Evolutionary conservation across 2,113 vertebrate genomes (phyloP), one percentile per base, ranked within the genome.

Genomic region (Rhipidura dahli): DNA sequence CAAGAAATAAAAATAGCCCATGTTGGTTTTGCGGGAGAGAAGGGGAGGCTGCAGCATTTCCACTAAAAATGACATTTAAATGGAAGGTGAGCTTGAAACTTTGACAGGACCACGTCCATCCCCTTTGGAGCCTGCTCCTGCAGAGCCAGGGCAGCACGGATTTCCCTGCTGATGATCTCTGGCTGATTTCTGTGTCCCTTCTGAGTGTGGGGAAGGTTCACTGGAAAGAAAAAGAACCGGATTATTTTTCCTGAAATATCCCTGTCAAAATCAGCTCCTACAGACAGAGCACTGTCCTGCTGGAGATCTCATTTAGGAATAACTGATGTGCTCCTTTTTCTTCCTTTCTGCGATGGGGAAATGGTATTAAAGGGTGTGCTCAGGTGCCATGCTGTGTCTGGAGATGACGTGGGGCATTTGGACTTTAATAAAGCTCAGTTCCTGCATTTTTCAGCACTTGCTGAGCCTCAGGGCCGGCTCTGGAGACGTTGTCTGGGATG

Each of bases 221-320:
- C 21, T 10, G 19, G 14, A 28, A 35, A 63, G 18, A 26, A 30
- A 23, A 9, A 42, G 13, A 15, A 22, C 1, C 0, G 4, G 33
- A 5, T 14, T 40, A n/a, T 19, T 50, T 64, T 63, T 30, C 39
- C 68, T 39, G 65, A 73, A 54, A 47, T 60, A 11, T 1, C 72
- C 1, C 0, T 7, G 3, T 42, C 4, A 11, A 44, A n/a, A 44
- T 27, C 15, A 35, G 11, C 22, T 59, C 64, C 42, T 49, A 6
- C 33, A 80, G 49, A 10, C 15, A 39, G 63, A 20, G 7, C 0
- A 0, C 9, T 68, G 15, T 64, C 13, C 57, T 79, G n/a, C 4
- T 76, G 44, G 42, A 49, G 51, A 17, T 26, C 15, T 51, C 7
- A 3, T 85, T 40, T n/a, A 44, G 59, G 40, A 83, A n/a, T 56